phyloP scores from a whole-genome alignment of 2,888 invertebrate species.

The Mellilla xanthometata region DNA sequence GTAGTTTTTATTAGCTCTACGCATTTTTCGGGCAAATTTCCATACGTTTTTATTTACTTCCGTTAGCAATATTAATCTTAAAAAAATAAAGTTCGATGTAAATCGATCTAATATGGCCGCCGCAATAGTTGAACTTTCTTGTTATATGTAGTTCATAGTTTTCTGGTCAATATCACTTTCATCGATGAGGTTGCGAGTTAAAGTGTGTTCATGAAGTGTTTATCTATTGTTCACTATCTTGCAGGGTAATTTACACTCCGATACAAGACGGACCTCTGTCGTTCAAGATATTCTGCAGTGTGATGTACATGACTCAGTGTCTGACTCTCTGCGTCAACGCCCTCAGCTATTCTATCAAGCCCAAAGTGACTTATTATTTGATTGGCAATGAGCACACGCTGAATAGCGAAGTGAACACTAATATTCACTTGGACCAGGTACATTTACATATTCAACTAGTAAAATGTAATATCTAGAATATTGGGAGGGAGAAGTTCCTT shows the following conservation, averaged over 20 bases:
- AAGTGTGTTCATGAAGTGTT: slow-evolving; percentile 16
- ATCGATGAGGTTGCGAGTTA: no score
- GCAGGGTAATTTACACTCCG: slow-evolving; percentile 80
- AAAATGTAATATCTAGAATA: no score
- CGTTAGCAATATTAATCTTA: no score
- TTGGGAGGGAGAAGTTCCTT: no score
- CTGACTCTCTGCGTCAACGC: slow-evolving; percentile 77
- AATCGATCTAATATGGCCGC: no score
- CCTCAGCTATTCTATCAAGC: slow-evolving; percentile 76
- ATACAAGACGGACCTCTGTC: slow-evolving; percentile 76
- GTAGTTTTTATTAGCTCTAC: no score
- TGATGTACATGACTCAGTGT: slow-evolving; percentile 76
- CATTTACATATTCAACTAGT: background rate
- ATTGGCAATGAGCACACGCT: slow-evolving; percentile 64
- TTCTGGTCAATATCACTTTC: no score
- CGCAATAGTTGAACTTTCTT: no score
- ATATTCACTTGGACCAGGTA: slow-evolving; percentile 74
- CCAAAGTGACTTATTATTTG: slow-evolving; percentile 72
- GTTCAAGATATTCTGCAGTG: slow-evolving; percentile 80
- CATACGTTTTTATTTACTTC: no score
- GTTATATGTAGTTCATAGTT: no score
- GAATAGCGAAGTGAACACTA: slow-evolving; percentile 58
- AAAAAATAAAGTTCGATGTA: no score
- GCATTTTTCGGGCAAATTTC: no score
- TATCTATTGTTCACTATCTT: slow-evolving; percentile 28